These are phyloP conservation scores for Galeopsomyia nigrocyanea DNA, from an alignment of 2,888 invertebrate species.

Conservation along the genomic window DNA sequence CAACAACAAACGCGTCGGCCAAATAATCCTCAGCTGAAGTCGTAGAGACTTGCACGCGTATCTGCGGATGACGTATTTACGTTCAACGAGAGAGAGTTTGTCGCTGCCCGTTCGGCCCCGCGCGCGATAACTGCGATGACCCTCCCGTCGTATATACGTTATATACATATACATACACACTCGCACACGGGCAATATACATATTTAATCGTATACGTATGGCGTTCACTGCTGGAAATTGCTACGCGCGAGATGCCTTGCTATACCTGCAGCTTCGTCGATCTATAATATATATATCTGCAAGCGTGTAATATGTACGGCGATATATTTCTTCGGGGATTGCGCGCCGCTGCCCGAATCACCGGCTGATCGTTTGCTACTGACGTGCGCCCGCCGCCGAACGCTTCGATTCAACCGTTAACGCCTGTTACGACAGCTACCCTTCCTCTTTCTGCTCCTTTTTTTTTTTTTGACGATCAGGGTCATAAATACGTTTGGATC, in stretches of 20 bases:
- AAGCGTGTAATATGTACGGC: too few relatives aligned
- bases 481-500: neutral
- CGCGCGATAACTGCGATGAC: constrained; percentile 55
- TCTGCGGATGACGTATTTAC: constrained; percentile 37
- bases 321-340: neutral
- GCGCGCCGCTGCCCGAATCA: too few relatives aligned
- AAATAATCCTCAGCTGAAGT: neutral
- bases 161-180: too few relatives aligned
- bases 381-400: neutral
- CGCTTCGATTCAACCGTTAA: constrained; percentile 7
- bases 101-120: neutral
- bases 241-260: neutral
- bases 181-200: constrained; percentile 20
- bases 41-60: neutral
- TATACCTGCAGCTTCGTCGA: neutral
- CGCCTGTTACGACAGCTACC: neutral
- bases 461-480: constrained; percentile 4
- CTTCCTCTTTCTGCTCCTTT: neutral
- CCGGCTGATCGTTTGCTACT: too few relatives aligned
- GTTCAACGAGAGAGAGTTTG: constrained; percentile 23
- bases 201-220: constrained; percentile 7
- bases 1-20: neutral
- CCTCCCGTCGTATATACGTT: constrained; percentile 29
- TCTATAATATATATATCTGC: constrained; percentile 3
- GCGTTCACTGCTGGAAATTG: neutral